Evolutionary conservation across 2,797 vertebrate genomes (phyloP), one percentile per base, ranked within the genome.

Genomic region (Chrosomus eos): DNA sequence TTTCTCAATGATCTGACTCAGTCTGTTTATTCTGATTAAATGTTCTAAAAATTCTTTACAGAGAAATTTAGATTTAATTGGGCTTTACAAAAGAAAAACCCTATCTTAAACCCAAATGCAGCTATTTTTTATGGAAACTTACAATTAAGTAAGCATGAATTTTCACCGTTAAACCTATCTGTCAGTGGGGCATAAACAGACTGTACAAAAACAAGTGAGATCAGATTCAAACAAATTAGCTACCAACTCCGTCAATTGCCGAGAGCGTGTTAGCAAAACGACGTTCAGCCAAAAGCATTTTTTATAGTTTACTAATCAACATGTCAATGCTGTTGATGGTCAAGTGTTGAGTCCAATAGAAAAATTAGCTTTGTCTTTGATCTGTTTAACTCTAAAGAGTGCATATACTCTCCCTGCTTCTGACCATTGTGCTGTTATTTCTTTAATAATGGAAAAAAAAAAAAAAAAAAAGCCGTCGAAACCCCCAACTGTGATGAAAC

Each of bases 371-470:
- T 71, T 62, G 66, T 74, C 83, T 86, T 79, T 60, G 38, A 19
- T 36, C 86, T 9, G 66, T 71, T 38, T 26, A 58, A 48, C 45
- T 31, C 26, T 85, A 85, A 88, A 78, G 33, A 62, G 33, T 26
- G 26, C 1, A 28, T 70, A 48, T 78, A 66, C 51, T 51, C 67
- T 36, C 40, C 67, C 53, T 60, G 36, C 84, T 58, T 83, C 64
- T 72, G 71, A 70, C 53, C 16, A 60, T 84, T 81, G 74, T 72
- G 31, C 72, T 80, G 76, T 90, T 88, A 91, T 84, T 89, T 70
- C 86, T 91, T 91, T 88, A 85, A 89, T 86, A 90, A 43, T 89
- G 90, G 88, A 91, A 92, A 91, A 89, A 88, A 62, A 79, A 91
- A 89, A 88, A 62, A 79, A 89, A 88, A 62, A 79, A 77, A 87